These are phyloP conservation scores for Crax fasciolata DNA, from an alignment of 2,797 vertebrate genomes.

Conservation along the genomic window DNA sequence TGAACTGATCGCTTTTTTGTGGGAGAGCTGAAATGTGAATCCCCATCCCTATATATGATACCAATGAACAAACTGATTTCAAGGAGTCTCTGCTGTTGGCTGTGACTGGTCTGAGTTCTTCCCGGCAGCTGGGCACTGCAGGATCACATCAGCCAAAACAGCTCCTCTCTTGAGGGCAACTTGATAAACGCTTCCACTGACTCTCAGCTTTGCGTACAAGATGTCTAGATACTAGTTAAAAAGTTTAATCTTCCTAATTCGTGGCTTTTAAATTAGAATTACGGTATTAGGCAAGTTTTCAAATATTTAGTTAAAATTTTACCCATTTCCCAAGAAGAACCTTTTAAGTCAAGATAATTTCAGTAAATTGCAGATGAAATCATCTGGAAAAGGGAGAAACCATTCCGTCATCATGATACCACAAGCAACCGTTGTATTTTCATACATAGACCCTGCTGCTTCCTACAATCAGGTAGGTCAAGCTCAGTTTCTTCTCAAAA, in stretches of 20 bases:
- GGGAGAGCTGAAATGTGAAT: neutral
- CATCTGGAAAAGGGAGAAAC: neutral
- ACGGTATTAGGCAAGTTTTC: neutral
- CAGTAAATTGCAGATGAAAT: constrained; percentile 11
- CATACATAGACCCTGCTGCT: neutral
- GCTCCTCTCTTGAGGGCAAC: neutral
- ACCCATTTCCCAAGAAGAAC: neutral
- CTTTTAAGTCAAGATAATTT: constrained; percentile 15
- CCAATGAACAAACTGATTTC: neutral
- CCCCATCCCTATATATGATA: neutral
- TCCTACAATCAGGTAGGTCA: neutral
- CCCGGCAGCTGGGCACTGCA: neutral
- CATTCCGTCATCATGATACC: neutral
- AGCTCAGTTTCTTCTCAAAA: neutral
- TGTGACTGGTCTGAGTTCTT: neutral
- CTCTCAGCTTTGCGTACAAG: constrained; percentile 17
- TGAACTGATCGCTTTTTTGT: neutral
- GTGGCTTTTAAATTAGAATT: constrained; percentile 52
- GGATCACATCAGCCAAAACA: neutral
- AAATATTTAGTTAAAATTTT: constrained; percentile 48
- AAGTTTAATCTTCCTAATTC: constrained; percentile 59
- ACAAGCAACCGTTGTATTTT: neutral
- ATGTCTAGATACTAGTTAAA: constrained; percentile 23
- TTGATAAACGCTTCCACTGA: neutral
- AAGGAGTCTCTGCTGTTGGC: neutral